These are phyloP conservation scores for Alectura lathami DNA, from an alignment of 2,113 vertebrate genomes.

Conservation along the genomic window DNA sequence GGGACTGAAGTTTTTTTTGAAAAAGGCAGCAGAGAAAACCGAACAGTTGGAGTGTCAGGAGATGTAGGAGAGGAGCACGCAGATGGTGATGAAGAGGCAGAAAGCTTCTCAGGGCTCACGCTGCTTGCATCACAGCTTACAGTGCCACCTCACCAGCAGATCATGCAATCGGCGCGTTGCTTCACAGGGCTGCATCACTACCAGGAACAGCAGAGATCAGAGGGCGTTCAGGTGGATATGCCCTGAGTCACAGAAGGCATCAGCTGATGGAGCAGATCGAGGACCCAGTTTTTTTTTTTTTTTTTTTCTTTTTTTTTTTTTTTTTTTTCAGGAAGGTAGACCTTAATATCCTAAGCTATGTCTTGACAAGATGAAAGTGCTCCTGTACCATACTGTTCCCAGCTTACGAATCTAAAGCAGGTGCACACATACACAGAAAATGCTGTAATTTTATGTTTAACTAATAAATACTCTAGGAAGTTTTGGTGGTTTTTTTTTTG, in stretches of 20 bases:
- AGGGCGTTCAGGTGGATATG: slow-evolving; percentile 56
- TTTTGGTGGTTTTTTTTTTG: too few relatives aligned
- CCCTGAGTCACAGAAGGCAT: slow-evolving; percentile 50
- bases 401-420: neutral
- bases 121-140: slow-evolving; percentile 1
- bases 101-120: neutral
- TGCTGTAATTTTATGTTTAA: neutral
- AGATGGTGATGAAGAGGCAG: neutral
- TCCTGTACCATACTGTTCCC: neutral
- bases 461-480: neutral
- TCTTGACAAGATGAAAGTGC: neutral
- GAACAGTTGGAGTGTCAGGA: neutral
- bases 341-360: neutral
- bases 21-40: neutral
- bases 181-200: slow-evolving; percentile 26
- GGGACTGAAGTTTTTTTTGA: neutral
- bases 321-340: neutral
- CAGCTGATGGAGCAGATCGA: slow-evolving; percentile 29
- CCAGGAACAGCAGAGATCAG: slow-evolving; percentile 48
- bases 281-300: neutral
- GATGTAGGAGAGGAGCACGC: neutral
- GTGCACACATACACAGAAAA: neutral
- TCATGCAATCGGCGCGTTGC: neutral
- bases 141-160: slow-evolving; percentile 19
- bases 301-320: neutral